Conservation (phyloP, 2,797 vertebrate genomes). For the Ataeniobius toweri region DNA sequence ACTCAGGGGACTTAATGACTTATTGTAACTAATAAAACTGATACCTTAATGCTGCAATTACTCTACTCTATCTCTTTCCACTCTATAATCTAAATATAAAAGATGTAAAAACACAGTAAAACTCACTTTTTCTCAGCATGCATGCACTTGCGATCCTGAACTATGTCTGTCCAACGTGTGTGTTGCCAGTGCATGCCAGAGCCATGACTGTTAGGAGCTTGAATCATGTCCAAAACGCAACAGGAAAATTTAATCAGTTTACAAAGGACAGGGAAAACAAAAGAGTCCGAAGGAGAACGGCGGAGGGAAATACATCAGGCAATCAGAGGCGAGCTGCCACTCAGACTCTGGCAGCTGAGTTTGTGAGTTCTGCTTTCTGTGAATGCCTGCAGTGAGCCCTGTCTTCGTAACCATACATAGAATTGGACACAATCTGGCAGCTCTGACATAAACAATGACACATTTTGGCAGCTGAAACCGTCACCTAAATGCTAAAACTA, state of each 20-base stretch:
- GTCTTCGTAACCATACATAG: slow-evolving; percentile 79
- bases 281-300: slow-evolving; percentile 4
- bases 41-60: slow-evolving; percentile 50
- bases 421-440: slow-evolving; percentile 67
- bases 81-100: slow-evolving; percentile 34
- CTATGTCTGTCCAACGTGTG: slow-evolving; percentile 25
- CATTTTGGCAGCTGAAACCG: slow-evolving; percentile 69
- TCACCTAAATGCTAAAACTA: slow-evolving; percentile 76
- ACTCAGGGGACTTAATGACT: slow-evolving; percentile 5
- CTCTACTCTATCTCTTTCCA: slow-evolving; percentile 48
- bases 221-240: slow-evolving; percentile 68
- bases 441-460: slow-evolving; percentile 74
- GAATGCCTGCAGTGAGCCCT: slow-evolving; percentile 66
- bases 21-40: background rate
- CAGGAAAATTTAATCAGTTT: slow-evolving; percentile 68
- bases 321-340: slow-evolving; percentile 57
- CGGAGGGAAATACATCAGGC: slow-evolving; percentile 46
- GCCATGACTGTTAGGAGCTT: slow-evolving; percentile 65
- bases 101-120: slow-evolving; percentile 28
- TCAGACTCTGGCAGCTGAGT: slow-evolving; percentile 65
- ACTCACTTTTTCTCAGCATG: slow-evolving; percentile 32
- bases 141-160: slow-evolving; percentile 17
- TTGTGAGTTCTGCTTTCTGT: slow-evolving; percentile 60
- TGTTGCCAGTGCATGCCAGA: slow-evolving; percentile 68
- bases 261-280: slow-evolving; percentile 21